Percentiles rank a stretch among this genome's conserved stretches.
Conservation (phyloP, 2,888 invertebrate species). For the Phalera bucephala region DNA sequence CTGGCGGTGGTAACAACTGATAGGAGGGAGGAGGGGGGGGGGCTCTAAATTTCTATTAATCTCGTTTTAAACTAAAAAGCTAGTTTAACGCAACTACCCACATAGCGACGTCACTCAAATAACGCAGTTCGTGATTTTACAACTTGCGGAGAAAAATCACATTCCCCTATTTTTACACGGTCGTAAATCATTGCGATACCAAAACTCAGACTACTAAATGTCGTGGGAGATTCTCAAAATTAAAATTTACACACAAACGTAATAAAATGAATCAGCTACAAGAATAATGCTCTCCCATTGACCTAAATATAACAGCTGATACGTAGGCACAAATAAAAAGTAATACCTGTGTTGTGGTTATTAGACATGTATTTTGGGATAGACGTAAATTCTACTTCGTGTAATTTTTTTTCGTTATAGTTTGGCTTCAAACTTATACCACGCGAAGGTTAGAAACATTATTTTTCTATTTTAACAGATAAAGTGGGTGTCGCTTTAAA, state of each 20-base stretch:
- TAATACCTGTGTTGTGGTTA: background rate
- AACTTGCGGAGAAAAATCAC: background rate
- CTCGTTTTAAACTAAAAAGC: too few relatives aligned
- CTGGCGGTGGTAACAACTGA: too few relatives aligned
- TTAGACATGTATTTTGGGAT: too few relatives aligned
- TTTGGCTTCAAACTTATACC: too few relatives aligned
- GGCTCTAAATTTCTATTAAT: too few relatives aligned
- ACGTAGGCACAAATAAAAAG: conserved; percentile 7
- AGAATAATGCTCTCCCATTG: conserved; percentile 29
- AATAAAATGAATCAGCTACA: conserved; percentile 15
- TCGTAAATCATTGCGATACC: conserved; percentile 21
- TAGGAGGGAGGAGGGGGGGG: too few relatives aligned
- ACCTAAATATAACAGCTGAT: conserved; percentile 42
- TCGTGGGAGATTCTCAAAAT: conserved; percentile 7
- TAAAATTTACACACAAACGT: conserved; percentile 11
- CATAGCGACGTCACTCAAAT: conserved; percentile 7
- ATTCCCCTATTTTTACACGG: conserved; percentile 5
- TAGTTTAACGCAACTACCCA: background rate
- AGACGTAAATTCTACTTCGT: too few relatives aligned
- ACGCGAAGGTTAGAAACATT: too few relatives aligned
- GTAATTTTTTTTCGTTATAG: too few relatives aligned
- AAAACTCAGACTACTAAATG: conserved; percentile 11
- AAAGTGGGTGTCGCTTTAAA: too few relatives aligned
- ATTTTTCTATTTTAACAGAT: too few relatives aligned
- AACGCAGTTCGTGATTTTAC: conserved; percentile 8